Evolutionary conservation across 2,888 invertebrate genomes (phyloP).

Genomic region (Lepidocyrtoides sp.): DNA sequence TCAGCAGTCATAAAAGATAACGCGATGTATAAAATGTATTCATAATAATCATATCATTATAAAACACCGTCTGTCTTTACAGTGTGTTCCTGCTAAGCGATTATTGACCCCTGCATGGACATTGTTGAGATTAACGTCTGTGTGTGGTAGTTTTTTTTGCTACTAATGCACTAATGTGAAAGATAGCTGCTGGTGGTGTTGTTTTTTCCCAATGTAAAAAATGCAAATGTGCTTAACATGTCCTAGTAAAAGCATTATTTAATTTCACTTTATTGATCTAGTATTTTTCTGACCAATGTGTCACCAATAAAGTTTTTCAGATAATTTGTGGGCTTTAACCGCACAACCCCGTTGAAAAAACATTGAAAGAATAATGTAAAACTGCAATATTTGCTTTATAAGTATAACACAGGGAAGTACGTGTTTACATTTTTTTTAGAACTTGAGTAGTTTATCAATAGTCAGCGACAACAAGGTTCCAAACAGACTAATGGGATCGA

Average conservation of each 20-base stretch:
- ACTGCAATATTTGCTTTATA: not conserved
- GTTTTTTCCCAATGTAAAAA: not conserved
- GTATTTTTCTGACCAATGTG: no score
- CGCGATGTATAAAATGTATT: not conserved
- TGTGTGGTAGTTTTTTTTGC: not conserved
- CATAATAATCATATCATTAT: not conserved
- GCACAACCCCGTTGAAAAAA: not conserved
- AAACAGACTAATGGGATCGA: no score
- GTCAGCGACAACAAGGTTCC: no score
- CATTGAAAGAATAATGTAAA: not conserved
- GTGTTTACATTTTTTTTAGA: no score
- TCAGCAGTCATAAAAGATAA: constrained; percentile 19
- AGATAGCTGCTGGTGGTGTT: not conserved
- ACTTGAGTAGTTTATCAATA: constrained; percentile 14
- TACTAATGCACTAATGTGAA: not conserved
- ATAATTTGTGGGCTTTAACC: constrained; percentile 8
- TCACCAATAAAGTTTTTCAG: not conserved
- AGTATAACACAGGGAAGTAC: no score
- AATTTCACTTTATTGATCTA: no score
- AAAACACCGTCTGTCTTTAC: not conserved
- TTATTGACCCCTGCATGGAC: not conserved
- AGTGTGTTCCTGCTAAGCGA: not conserved
- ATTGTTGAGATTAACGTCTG: no score
- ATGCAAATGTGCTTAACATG: not conserved
- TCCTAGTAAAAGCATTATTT: not conserved